Conservation (phyloP, 2,888 invertebrate genomes). For the Linnaemya vulpina region DNA sequence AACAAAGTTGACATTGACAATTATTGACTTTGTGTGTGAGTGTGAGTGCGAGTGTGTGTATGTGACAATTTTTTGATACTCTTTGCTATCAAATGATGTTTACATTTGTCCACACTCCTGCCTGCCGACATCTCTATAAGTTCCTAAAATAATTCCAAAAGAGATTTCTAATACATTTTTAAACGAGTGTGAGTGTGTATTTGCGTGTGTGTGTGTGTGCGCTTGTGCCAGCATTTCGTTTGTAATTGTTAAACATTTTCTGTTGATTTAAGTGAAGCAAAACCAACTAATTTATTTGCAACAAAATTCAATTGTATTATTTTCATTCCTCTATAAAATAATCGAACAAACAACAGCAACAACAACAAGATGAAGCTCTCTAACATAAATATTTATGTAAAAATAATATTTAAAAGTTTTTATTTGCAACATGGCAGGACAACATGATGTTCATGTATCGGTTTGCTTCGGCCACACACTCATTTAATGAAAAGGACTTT, state of each 20-base stretch:
- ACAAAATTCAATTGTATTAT: slow-evolving; percentile 5
- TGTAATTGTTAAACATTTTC: slow-evolving; percentile 9
- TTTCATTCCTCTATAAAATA: background rate
- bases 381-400: background rate
- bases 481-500: slow-evolving; percentile 38
- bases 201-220: too few species aligned
- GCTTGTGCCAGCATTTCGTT: slow-evolving; percentile 16
- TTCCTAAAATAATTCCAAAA: slow-evolving; percentile 21
- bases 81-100: slow-evolving; percentile 34
- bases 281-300: slow-evolving; percentile 32
- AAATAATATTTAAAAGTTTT: background rate
- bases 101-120: background rate
- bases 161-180: background rate
- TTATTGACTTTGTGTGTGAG: slow-evolving; percentile 47
- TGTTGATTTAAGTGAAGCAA: slow-evolving; percentile 30
- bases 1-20: slow-evolving; percentile 68
- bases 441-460: slow-evolving; percentile 18
- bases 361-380: too few species aligned
- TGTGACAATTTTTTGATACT: slow-evolving; percentile 5
- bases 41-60: background rate
- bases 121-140: background rate
- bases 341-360: background rate
- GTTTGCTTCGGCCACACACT: slow-evolving; percentile 33
- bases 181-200: too few species aligned
- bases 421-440: slow-evolving; percentile 7